phyloP scores from a whole-genome alignment of 2,113 vertebrate genomes.

The Brachyistius frenatus region DNA sequence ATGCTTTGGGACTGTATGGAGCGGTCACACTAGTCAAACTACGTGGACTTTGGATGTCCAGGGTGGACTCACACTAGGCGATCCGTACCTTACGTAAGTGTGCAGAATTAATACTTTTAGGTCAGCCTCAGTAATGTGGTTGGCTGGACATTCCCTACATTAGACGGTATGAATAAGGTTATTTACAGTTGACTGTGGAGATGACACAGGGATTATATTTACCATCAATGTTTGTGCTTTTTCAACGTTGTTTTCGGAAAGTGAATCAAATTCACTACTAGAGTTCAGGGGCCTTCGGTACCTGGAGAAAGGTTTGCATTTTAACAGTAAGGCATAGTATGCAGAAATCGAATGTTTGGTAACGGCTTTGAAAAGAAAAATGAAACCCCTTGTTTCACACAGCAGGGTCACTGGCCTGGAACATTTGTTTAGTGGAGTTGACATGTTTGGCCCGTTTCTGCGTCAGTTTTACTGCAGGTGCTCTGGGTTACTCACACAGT shows the following conservation, averaged over 20 bases:
- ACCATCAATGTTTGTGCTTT: background rate
- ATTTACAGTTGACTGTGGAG: background rate
- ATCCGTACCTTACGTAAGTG: too few species aligned
- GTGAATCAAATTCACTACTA: background rate
- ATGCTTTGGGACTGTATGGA: too few species aligned
- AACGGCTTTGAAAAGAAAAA: background rate
- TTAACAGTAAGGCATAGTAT: background rate
- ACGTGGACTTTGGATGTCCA: too few species aligned
- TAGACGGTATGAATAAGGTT: background rate
- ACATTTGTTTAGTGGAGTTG: background rate
- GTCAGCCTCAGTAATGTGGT: background rate
- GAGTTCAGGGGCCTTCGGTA: background rate
- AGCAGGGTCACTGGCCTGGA: background rate
- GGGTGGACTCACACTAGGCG: too few species aligned
- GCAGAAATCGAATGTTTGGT: background rate
- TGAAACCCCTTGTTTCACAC: background rate
- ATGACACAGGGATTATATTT: background rate
- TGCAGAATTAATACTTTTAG: background rate
- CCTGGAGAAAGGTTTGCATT: background rate
- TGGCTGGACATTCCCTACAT: background rate
- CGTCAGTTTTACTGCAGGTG: background rate
- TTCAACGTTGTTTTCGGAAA: background rate
- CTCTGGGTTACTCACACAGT: too few species aligned
- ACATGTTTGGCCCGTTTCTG: conserved; percentile 14
- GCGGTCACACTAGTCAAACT: too few species aligned